These are phyloP conservation scores for Drosophila prostipennis DNA, from an alignment of 2,888 invertebrate genomes.

Conservation along the genomic window DNA sequence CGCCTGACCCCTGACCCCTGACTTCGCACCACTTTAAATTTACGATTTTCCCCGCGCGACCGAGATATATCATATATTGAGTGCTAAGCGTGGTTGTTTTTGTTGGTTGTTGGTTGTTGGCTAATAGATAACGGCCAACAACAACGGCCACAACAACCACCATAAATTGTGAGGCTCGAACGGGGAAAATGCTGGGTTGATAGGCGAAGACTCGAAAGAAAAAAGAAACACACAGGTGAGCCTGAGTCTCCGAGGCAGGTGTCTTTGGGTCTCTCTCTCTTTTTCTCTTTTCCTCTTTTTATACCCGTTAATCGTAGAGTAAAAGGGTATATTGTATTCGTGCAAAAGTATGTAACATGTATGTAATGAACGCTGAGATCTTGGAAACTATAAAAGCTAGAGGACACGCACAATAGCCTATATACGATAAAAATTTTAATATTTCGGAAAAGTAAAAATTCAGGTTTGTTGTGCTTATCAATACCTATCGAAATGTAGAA, in stretches of 20 bases:
- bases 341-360: no score
- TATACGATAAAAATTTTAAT: no score
- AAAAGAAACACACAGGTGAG: conserved; percentile 24
- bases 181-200: conserved; percentile 29
- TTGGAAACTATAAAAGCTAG: no score
- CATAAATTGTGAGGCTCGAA: conserved; percentile 36
- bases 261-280: conserved; percentile 13
- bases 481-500: no score
- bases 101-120: conserved; percentile 29
- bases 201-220: conserved; percentile 1
- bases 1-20: conserved; percentile 12
- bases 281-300: no score
- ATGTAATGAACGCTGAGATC: no score
- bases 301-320: no score
- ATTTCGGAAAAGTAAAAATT: no score
- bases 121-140: conserved; percentile 33
- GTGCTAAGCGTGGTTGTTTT: conserved; percentile 27
- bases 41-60: conserved; percentile 5
- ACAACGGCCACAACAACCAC: conserved; percentile 29
- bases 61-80: conserved; percentile 35
- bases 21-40: conserved; percentile 26
- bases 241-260: conserved; percentile 23
- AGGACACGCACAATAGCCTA: no score
- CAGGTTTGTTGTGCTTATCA: no score
- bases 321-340: no score